Base-by-base conservation (phyloP, 2,888 invertebrate species). In the Cosmia pyralina region DNA sequence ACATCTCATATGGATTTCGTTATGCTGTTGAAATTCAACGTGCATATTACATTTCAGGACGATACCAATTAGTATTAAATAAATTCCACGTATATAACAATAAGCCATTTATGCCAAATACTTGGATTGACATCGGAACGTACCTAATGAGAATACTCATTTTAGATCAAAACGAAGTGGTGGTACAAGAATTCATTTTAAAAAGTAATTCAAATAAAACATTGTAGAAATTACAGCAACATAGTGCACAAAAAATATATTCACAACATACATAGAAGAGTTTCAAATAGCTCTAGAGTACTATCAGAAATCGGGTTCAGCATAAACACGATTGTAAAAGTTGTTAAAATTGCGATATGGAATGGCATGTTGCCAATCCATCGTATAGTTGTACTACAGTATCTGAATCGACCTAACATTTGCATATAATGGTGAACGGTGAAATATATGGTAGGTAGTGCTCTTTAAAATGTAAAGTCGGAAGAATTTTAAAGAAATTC, bases 291-390 rank as follows among this genome's bases (percentile, higher is more conserved):
- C 57, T 34, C 11, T 10, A 38, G 7, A 69, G 70, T 28, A 55
- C 58, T 72, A 82, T 63, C 66, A 72, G 44, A 28, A 79, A 71
- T 67, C 52, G 41, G 15, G 46, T 79, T 79, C 58, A 58, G 50
- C 46, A 63, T 63, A 82, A 78, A 82, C 63, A 53, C 22, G 57
- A 79, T 82, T 82, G 62, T 58, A 58, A 71, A 78, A 78, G 66
- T 78, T 79, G 82, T 66, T 78, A 79, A 72, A 77, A 82, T 79
- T 72, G 66, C 79, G 58, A 82, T 78, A 72, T 59, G 66, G 46
- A 41, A 82, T 79, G 83, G 72, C 62, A 79, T 53, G 53, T 46
- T 79, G 79, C 83, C 79, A 79, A 82, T 77, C 41, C 71, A 82
- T 66, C 48, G 71, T 15, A n/a, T 17, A 50, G 57, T 53, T 62